Percentiles rank a stretch among this genome's conserved stretches.
These are phyloP conservation scores for Pseudomyrmex pallidus DNA, from an alignment of 1,140 invertebrate species.

Conservation along the genomic window DNA sequence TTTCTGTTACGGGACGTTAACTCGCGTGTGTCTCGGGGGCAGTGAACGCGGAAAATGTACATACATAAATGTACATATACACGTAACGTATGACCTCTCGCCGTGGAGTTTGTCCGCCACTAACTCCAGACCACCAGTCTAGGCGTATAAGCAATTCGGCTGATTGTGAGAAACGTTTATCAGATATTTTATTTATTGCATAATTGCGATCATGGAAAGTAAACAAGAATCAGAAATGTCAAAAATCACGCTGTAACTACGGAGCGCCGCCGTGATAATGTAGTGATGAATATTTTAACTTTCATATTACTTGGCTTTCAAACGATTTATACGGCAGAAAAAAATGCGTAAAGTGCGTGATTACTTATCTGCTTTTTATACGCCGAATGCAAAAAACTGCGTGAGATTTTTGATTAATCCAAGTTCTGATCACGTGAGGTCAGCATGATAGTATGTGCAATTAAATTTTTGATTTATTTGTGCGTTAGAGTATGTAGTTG, in stretches of 20 bases:
- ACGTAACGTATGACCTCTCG: not conserved
- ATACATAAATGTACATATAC: too few species aligned
- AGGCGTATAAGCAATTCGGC: conserved; percentile 28
- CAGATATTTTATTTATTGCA: not conserved
- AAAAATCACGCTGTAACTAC: conserved; percentile 37
- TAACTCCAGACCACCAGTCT: not conserved
- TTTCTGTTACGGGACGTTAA: conserved; percentile 52
- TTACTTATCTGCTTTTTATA: not conserved
- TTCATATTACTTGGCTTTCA: not conserved
- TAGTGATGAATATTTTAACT: conserved; percentile 8
- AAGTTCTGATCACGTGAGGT: not conserved
- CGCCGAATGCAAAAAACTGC: not conserved
- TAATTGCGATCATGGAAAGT: conserved; percentile 19
- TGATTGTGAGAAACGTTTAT: conserved; percentile 47
- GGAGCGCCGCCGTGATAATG: not conserved
- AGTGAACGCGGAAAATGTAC: conserved; percentile 64
- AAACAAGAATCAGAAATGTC: conserved; percentile 52
- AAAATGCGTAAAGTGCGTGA: not conserved
- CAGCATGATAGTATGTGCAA: not conserved
- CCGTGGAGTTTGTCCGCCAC: not conserved
- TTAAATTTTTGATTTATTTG: not conserved
- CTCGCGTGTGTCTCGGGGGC: conserved; percentile 40
- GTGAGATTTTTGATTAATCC: conserved; percentile 6
- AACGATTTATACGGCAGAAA: not conserved
- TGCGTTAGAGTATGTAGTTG: not conserved